phyloP scores from a whole-genome alignment of 2,888 invertebrate genomes.

The Dasypogon diadema region DNA sequence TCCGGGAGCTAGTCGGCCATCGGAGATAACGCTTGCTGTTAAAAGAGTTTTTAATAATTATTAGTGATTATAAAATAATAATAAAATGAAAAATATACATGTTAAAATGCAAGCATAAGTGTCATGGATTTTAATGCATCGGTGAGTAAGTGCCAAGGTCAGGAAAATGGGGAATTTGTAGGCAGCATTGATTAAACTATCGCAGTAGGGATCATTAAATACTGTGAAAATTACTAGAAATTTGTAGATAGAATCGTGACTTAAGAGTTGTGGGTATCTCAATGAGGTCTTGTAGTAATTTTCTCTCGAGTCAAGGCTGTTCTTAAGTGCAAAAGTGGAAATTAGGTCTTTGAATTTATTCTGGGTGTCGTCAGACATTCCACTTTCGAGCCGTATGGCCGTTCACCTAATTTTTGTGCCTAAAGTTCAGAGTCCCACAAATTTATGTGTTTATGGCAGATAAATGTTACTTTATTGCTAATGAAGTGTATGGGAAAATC shows the following conservation, averaged over 20 bases:
- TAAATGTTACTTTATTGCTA: background rate
- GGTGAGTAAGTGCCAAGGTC: constrained; percentile 71
- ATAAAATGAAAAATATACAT: constrained; percentile 33
- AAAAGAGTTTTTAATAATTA: constrained; percentile 17
- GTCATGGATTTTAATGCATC: constrained; percentile 75
- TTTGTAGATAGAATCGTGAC: background rate
- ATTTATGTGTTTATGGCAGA: background rate
- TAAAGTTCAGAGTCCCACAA: constrained; percentile 22
- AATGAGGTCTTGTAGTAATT: background rate
- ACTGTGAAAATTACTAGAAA: background rate
- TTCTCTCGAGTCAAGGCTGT: background rate
- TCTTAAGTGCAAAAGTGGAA: constrained; percentile 17
- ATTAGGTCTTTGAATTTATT: constrained; percentile 22
- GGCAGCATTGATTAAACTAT: constrained; percentile 8
- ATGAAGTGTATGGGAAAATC: background rate
- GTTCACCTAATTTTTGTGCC: constrained; percentile 46
- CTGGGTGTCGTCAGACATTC: constrained; percentile 46
- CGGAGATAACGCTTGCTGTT: constrained; percentile 25
- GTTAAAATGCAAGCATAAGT: constrained; percentile 60
- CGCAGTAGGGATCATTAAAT: background rate
- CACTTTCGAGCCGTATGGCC: constrained; percentile 30
- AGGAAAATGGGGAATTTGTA: constrained; percentile 60
- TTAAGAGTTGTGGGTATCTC: background rate
- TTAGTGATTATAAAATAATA: constrained; percentile 21
- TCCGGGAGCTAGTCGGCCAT: constrained; percentile 30